These are phyloP conservation scores for Discoglossus pictus DNA, from an alignment of 2,797 vertebrate species.

Conservation along the genomic window DNA sequence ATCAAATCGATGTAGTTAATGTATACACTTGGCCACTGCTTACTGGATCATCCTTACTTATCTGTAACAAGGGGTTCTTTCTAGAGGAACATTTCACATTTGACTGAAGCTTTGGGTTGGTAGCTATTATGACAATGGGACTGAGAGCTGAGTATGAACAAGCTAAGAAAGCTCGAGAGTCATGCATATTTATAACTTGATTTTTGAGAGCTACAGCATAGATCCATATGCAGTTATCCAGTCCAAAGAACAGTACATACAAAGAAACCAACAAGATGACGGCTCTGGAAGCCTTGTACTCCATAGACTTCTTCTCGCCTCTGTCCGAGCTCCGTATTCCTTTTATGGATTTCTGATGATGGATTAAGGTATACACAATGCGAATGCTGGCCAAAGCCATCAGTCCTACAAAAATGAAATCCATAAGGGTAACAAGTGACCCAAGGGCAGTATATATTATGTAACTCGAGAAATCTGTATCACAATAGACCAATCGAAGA, in stretches of 20 bases:
- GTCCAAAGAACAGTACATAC: slow-evolving; percentile 8
- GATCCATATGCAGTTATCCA: slow-evolving; percentile 37
- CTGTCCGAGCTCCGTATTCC: slow-evolving; percentile 17
- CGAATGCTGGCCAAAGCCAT: slow-evolving; percentile 75
- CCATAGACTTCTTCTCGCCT: slow-evolving; percentile 9
- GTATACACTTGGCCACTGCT: no score
- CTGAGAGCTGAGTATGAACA: slow-evolving; percentile 2
- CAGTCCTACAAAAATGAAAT: slow-evolving; percentile 64
- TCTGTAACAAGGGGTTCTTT: no score
- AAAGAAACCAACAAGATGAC: background rate
- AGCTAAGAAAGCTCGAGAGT: slow-evolving; percentile 8
- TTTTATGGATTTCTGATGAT: slow-evolving; percentile 27
- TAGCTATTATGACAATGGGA: slow-evolving; percentile 1
- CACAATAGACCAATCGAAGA: slow-evolving; percentile 32
- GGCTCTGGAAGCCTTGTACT: slow-evolving; percentile 12
- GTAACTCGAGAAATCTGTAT: slow-evolving; percentile 35
- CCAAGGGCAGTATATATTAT: slow-evolving; percentile 19
- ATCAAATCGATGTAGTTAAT: no score
- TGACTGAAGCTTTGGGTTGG: slow-evolving; percentile 1
- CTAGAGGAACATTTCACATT: no score
- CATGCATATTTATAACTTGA: slow-evolving; percentile 14
- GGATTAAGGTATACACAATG: slow-evolving; percentile 48
- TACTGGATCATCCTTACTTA: no score
- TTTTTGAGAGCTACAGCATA: slow-evolving; percentile 22
- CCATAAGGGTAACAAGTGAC: background rate